A percentile compares a stretch with the other conserved stretches of the same genome.
phyloP scores from a whole-genome alignment of 2,113 vertebrate genomes.

The Microcebus ravelobensis region DNA sequence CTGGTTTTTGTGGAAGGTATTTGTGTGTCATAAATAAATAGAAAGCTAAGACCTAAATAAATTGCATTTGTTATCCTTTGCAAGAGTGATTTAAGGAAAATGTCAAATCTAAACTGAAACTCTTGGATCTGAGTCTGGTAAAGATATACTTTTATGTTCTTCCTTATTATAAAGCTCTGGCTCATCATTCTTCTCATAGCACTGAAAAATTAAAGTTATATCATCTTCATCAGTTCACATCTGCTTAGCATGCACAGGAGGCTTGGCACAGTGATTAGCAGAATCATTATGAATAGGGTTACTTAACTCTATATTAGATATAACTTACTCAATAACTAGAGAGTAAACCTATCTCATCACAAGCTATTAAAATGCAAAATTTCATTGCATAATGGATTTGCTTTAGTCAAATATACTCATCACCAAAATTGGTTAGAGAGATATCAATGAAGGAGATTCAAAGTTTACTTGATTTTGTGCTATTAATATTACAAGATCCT shows the following conservation, averaged over 20 bases:
- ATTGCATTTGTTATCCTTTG: neutral
- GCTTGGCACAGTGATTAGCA: neutral
- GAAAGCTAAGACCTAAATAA: constrained; percentile 1
- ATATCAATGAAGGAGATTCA: neutral
- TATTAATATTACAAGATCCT: neutral
- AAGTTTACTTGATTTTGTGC: neutral
- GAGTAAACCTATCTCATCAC: neutral
- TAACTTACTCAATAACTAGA: neutral
- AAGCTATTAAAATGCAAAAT: constrained; percentile 3
- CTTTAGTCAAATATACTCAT: neutral
- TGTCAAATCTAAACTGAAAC: neutral
- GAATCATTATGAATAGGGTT: constrained; percentile 34
- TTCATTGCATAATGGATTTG: neutral
- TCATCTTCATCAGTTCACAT: neutral
- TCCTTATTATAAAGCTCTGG: neutral
- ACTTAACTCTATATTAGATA: neutral
- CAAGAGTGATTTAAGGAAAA: neutral
- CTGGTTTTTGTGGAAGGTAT: constrained; percentile 26
- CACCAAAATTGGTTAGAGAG: neutral
- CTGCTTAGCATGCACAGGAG: neutral
- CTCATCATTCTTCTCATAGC: neutral
- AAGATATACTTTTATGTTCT: neutral
- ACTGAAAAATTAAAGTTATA: constrained; percentile 18
- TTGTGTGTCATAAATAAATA: constrained; percentile 12
- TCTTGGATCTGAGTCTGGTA: neutral